These are phyloP conservation scores for Rhodeus uyekii DNA, from an alignment of 2,797 vertebrate species.

Conservation along the genomic window DNA sequence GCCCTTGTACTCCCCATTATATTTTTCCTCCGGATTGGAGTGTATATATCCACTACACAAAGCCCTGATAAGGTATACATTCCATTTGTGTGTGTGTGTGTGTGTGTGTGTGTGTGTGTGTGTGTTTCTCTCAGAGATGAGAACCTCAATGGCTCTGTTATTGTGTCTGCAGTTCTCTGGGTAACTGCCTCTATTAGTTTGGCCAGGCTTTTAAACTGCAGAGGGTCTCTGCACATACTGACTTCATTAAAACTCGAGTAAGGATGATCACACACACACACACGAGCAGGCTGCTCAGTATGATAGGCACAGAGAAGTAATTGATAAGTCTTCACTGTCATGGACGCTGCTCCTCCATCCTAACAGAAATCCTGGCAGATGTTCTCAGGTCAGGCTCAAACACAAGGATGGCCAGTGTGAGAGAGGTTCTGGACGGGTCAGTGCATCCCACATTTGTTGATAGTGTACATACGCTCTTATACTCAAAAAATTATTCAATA, in stretches of 20 bases:
- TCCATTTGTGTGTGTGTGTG: constrained; percentile 38
- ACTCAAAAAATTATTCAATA: background rate
- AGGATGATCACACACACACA: constrained; percentile 35
- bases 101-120: too few relatives aligned
- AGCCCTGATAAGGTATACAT: background rate
- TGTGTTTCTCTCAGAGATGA: background rate
- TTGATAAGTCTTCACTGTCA: constrained; percentile 21
- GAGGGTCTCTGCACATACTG: constrained; percentile 36
- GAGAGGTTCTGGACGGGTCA: background rate
- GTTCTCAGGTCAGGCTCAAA: constrained; percentile 9
- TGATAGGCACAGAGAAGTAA: constrained; percentile 23
- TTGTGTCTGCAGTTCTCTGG: constrained; percentile 44
- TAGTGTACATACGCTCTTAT: background rate
- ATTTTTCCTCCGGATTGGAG: background rate
- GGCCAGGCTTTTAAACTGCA: constrained; percentile 12
- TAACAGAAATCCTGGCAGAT: constrained; percentile 11
- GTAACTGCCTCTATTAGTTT: constrained; percentile 39
- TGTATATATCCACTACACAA: background rate
- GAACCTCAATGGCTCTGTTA: constrained; percentile 15
- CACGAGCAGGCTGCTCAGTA: background rate
- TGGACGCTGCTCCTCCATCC: constrained; percentile 19
- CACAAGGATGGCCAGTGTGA: background rate
- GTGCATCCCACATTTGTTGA: background rate
- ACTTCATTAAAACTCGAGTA: constrained; percentile 46
- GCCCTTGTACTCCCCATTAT: background rate